Evolutionary conservation across 2,888 invertebrate genomes (phyloP), one percentile per base, ranked within the genome.

Genomic region (Nebria salina): DNA sequence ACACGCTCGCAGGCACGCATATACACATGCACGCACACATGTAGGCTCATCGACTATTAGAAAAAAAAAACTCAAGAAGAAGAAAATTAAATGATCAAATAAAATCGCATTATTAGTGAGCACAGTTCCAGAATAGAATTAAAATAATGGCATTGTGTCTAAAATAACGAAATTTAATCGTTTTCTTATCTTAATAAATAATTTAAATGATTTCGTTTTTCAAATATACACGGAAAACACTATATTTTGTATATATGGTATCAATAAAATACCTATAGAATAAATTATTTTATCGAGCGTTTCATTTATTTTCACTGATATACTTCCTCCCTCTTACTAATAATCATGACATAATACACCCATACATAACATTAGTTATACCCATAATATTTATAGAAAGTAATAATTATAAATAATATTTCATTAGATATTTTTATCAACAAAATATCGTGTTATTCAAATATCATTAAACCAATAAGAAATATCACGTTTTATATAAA

Each of bases 21-120:
- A 6, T 7, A 54, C 4, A 54, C 54, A 54, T 13, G 13, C 11
- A 11, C 13, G 54, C 0, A 54, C 6, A 54, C 54, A 11, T 11
- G 66, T 66, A 66, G 8, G 20, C 66, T 15, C 66, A 15, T 20
- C 66, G 68, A 68, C n/a, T 20, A 70, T 70, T 34, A 34, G 70
- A 70, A 34, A 8, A 70, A 70, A 70, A 26, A 54, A 6, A 54
- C 8, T 54, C 20, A 20, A 20, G 20, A 20, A 20, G 1, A 20
- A 20, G 20, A 20, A 20, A 54, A 54, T 54, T 54, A 54, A 54
- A 54, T 54, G 54, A 54, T 11, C 34, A 54, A 54, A 54, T 54
- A 54, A 13, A 8, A 11, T 54, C 54, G 54, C 54, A 54, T 54
- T 54, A 54, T 54, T 54, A 20, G 20, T 20, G 34, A 34, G 34